These are phyloP conservation scores for Typhlichthys subterraneus DNA, from an alignment of 2,797 vertebrate species.

Conservation along the genomic window DNA sequence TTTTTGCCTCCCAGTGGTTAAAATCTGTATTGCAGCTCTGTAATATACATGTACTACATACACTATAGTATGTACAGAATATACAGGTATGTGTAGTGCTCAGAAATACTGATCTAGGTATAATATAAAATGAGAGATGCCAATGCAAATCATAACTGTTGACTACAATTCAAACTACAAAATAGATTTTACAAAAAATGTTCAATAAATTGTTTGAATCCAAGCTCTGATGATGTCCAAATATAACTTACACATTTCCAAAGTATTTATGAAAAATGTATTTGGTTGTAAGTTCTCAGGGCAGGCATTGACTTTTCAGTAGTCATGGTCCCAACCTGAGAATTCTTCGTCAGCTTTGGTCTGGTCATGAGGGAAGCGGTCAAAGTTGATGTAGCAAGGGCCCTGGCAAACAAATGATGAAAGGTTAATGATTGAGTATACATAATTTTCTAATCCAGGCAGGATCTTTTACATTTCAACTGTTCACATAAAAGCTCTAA, in stretches of 20 bases:
- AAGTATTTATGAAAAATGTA: background rate
- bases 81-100: too few species aligned
- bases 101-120: too few species aligned
- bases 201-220: background rate
- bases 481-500: too few species aligned
- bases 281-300: background rate
- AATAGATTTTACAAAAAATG: background rate
- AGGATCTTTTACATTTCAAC: too few species aligned
- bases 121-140: too few species aligned
- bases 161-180: slow-evolving; percentile 1
- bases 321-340: slow-evolving; percentile 76
- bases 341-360: slow-evolving; percentile 72
- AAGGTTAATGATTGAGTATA: background rate
- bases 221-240: background rate
- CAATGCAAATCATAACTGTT: too few species aligned
- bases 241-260: background rate
- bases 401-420: slow-evolving; percentile 63
- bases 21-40: too few species aligned
- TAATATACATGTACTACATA: too few species aligned
- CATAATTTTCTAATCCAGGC: too few species aligned
- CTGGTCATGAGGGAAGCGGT: slow-evolving; percentile 74
- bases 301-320: slow-evolving; percentile 39
- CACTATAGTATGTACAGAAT: too few species aligned
- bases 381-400: slow-evolving; percentile 83
- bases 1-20: too few species aligned